Base-by-base conservation (phyloP, 1,140 invertebrate species). In the Rhagoletis zephyria region DNA sequence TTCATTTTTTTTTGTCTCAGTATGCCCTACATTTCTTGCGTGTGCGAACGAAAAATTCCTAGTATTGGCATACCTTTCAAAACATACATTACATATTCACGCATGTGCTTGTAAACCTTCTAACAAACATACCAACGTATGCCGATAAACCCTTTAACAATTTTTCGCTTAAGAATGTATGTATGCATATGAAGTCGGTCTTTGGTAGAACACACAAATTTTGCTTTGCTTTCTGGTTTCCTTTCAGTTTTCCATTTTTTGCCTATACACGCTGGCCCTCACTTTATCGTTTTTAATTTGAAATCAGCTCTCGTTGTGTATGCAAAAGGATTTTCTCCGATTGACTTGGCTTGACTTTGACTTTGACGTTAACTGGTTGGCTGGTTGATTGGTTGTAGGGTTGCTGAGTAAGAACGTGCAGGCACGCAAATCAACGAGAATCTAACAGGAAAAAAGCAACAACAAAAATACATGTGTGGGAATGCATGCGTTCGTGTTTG, bases 291-390 rank as follows among this genome's bases (percentile, higher is more conserved):
- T 74, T 74, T 74, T 45, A 74, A 45, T 74, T 74, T 45, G 12
- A 74, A 74, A 74, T 74, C 67, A 74, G 67, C 67, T 74, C 45
- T 74, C 30, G 30, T 45, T 16, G 42, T 45, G 42, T 74, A 74
- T 74, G 12, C 67, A 12, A 74, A 74, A 74, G 67, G 67, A 48
- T 74, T 74, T 74, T 48, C 40, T 74, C 67, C 67, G 67, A 74
- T 74, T 74, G 67, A 74, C 67, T 74, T 74, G 67, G 12, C 42
- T 74, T 74, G 67, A 45, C 67, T 70, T 48, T 74, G 67, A 74
- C 67, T 48, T 74, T 74, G 67, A 48, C 40, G 67, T 74, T 74
- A 4, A 14, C 42, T 48, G 42, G 67, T 42, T 7, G 16, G 42
- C 42, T 67, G 30, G 7, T 30, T 67, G 30, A 30, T 30, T 30